Conservation (phyloP, 2,888 invertebrate species). For the Muschampia plurimacula region DNA sequence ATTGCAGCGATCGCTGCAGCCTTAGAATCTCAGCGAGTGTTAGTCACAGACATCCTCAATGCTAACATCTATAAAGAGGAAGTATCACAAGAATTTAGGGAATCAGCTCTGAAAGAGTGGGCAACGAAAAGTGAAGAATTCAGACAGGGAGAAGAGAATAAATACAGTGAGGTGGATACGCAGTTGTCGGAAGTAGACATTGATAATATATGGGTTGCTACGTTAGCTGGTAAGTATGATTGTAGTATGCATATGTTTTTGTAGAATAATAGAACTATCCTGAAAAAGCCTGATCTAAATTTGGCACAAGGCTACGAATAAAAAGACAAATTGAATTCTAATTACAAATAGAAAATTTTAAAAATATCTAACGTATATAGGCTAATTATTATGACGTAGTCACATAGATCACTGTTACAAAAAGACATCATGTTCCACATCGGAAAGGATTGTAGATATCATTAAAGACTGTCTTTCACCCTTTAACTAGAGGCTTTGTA, state of each 20-base stretch:
- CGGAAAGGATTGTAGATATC: too few relatives aligned
- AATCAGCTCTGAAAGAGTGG: slow-evolving; percentile 71
- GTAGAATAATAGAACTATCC: not conserved
- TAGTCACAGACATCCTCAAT: slow-evolving; percentile 76
- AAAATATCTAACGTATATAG: too few relatives aligned
- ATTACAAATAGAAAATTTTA: too few relatives aligned
- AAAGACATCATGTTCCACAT: too few relatives aligned
- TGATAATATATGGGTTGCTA: slow-evolving; percentile 87
- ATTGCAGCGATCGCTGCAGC: slow-evolving; percentile 87
- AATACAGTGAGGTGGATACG: slow-evolving; percentile 42
- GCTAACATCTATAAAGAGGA: slow-evolving; percentile 72
- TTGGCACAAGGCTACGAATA: too few relatives aligned
- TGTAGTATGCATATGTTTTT: not conserved
- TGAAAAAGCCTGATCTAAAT: not conserved
- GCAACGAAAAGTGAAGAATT: slow-evolving; percentile 67
- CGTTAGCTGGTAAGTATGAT: slow-evolving; percentile 80
- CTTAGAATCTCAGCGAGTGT: slow-evolving; percentile 85
- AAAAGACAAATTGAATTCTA: too few relatives aligned
- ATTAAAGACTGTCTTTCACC: too few relatives aligned
- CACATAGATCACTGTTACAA: too few relatives aligned
- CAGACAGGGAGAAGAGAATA: slow-evolving; percentile 42
- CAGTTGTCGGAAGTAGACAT: slow-evolving; percentile 57
- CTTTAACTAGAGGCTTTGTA: too few relatives aligned
- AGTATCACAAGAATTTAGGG: slow-evolving; percentile 69
- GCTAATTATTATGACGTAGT: too few relatives aligned